Evolutionary conservation across 1,140 invertebrate genomes (phyloP), one percentile per base, ranked within the genome.

Genomic region (Drosophila murphyi): DNA sequence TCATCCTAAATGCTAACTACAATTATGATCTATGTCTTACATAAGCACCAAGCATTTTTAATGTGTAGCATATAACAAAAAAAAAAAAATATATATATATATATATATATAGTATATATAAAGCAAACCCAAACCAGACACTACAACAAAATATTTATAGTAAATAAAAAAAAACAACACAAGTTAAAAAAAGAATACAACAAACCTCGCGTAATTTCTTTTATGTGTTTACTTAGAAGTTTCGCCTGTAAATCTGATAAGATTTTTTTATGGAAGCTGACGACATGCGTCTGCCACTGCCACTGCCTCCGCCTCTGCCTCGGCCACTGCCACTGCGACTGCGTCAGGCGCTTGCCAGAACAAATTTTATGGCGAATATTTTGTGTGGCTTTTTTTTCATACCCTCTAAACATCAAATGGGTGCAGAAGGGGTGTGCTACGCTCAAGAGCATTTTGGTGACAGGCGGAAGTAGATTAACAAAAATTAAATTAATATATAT

Each of bases 291-390:
- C 60, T 55, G 20, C 20, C 20, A 20, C 20, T 20, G 20, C 20
- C 20, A 1, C 20, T 2, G 20, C 20, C 20, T 1, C 20, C 1
- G 20, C 20, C 20, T 20, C 20, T 2, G 20, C 20, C 20, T 20
- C 20, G 0, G 20, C 20, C 20, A 20, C 20, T 20, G 20, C 0
- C 20, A 20, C 20, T 79, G 80, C 78, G 72, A 71, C 60, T 55
- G 45, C 55, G 43, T 70, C 65, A 69, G 29, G n/a, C 45, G 59
- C 80, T 78, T 60, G 20, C 20, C 20, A 20, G 80, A 82, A 73
- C 83, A 85, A 85, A 80, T 90, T 89, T 91, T 91, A 91, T 91
- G 88, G 88, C 88, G 82, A 91, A 91, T 88, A 88, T 90, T 91
- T 88, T 78, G 83, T 83, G 64, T 70, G 70, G 71, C 62, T 63